These are phyloP conservation scores for Tipula helvola DNA, from an alignment of 2,888 invertebrate genomes.

Conservation along the genomic window DNA sequence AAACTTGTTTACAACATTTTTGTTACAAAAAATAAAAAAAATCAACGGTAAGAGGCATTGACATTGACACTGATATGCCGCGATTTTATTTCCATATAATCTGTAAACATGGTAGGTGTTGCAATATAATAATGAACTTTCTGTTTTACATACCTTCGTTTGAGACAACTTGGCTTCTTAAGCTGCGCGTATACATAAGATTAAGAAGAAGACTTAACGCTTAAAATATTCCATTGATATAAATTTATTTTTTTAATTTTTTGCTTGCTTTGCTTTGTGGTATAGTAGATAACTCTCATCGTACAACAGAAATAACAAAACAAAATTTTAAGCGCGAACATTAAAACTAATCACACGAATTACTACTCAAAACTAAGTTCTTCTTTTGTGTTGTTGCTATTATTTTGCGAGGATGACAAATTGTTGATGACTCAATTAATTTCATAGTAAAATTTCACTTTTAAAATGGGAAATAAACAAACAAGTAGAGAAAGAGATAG, in stretches of 20 bases:
- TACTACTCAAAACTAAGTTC: background rate
- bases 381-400: background rate
- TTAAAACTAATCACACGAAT: background rate
- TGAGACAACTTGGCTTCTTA: background rate
- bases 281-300: background rate
- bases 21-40: background rate
- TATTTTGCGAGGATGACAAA: background rate
- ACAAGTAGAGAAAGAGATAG: background rate
- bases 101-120: background rate
- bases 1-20: background rate
- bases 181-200: background rate
- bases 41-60: background rate
- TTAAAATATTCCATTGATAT: background rate
- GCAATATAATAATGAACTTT: background rate
- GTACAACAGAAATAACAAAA: background rate
- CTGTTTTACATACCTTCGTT: background rate
- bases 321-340: background rate
- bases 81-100: background rate
- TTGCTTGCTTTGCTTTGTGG: background rate
- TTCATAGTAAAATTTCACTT: background rate
- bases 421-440: background rate
- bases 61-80: background rate
- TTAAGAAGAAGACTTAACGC: background rate
- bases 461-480: background rate
- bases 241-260: background rate